Evolutionary conservation across 2,113 vertebrate species (phyloP).

Genomic region (Sebastes fasciatus): DNA sequence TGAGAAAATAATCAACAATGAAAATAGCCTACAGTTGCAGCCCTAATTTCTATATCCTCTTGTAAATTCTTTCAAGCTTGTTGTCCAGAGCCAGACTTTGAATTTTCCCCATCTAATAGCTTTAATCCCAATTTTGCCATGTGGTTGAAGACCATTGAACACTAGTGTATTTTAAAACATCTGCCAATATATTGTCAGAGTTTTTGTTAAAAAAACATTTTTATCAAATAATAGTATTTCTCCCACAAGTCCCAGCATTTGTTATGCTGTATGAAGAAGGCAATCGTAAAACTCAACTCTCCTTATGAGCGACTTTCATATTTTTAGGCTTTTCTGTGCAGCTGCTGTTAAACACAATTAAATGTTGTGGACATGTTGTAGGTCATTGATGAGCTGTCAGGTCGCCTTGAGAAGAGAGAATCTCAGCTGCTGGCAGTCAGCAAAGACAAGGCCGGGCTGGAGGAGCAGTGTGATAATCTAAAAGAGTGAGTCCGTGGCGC

Average conservation of each 20-base stretch:
- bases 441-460: conserved; percentile 95
- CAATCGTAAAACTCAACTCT: background rate
- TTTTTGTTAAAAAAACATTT: background rate
- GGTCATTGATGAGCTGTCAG: conserved; percentile 91
- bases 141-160: background rate
- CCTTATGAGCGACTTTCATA: background rate
- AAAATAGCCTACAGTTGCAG: too few relatives aligned
- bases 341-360: background rate
- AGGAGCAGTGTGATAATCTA: conserved; percentile 96
- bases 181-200: background rate
- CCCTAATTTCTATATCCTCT: background rate
- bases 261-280: background rate
- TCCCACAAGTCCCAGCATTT: background rate
- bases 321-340: background rate
- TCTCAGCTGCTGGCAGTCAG: conserved; percentile 92
- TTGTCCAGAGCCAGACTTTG: background rate
- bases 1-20: too few relatives aligned
- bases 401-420: conserved; percentile 95
- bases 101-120: background rate
- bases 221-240: background rate
- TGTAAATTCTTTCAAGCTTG: background rate
- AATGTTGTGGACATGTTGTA: conserved; percentile 67
- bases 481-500: conserved; percentile 91
- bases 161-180: background rate
- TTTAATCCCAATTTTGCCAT: background rate